These are phyloP conservation scores for Stegophylla sp. DNA, from an alignment of 2,888 invertebrate species.

Conservation along the genomic window DNA sequence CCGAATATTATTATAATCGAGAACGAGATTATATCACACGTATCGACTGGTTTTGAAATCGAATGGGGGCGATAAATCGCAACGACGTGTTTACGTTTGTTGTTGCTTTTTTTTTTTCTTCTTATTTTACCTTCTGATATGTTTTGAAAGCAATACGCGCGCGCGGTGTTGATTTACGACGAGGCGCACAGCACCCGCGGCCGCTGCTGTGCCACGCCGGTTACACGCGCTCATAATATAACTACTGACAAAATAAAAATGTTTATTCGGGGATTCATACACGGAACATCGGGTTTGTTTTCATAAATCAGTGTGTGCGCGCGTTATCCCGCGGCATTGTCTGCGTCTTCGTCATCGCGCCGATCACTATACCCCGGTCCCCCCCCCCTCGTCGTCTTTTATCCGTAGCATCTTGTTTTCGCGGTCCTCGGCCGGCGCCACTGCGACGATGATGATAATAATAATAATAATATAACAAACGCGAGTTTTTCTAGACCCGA, in stretches of 20 bases:
- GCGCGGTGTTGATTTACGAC: background rate
- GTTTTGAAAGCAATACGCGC: background rate
- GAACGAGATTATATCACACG: background rate
- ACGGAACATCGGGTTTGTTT: conserved; percentile 21
- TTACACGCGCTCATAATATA: too few species aligned
- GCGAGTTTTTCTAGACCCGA: conserved; percentile 8
- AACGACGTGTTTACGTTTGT: conserved; percentile 27
- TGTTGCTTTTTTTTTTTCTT: background rate
- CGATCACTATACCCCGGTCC: background rate
- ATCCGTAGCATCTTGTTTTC: conserved; percentile 40
- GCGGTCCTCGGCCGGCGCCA: conserved; percentile 43
- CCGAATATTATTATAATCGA: background rate
- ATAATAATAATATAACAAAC: conserved; percentile 10
- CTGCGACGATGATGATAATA: background rate
- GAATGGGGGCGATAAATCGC: conserved; percentile 18
- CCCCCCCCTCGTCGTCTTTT: background rate
- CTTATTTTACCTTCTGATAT: too few species aligned
- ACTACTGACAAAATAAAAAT: conserved; percentile 31
- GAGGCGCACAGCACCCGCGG: background rate
- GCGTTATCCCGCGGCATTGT: background rate
- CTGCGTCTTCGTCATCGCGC: background rate
- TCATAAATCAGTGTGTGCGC: conserved; percentile 31
- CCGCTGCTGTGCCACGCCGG: background rate
- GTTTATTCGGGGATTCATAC: conserved; percentile 19
- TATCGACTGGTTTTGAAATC: background rate